Evolutionary conservation across 1,140 invertebrate genomes (phyloP).

Genomic region (Monomorium pharaonis): DNA sequence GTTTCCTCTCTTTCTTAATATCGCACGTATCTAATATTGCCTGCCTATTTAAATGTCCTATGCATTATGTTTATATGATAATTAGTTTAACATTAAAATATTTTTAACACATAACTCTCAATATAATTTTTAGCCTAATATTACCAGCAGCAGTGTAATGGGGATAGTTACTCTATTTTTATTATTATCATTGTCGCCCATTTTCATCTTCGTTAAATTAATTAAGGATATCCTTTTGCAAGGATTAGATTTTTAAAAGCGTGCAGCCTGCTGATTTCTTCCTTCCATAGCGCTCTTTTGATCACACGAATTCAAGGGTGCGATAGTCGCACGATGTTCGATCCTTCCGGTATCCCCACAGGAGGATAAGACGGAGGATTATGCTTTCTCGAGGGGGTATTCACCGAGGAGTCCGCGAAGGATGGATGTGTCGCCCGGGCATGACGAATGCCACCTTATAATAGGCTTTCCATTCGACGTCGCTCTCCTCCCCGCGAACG

Average conservation of each 20-base stretch:
- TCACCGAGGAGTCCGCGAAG: slow-evolving; percentile 14
- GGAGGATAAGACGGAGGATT: slow-evolving; percentile 34
- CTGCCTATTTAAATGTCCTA: too few relatives aligned
- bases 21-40: too few relatives aligned
- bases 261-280: neutral
- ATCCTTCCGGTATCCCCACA: neutral
- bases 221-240: neutral
- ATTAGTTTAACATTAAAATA: too few relatives aligned
- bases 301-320: neutral
- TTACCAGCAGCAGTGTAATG: too few relatives aligned
- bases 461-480: slow-evolving; percentile 55
- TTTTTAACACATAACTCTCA: too few relatives aligned
- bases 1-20: too few relatives aligned
- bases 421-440: slow-evolving; percentile 34
- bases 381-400: slow-evolving; percentile 26
- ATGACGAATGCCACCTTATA: slow-evolving; percentile 60
- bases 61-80: too few relatives aligned
- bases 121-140: too few relatives aligned
- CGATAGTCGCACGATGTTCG: slow-evolving; percentile 8
- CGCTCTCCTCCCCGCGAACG: slow-evolving; percentile 12
- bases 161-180: too few relatives aligned
- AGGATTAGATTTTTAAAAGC: neutral
- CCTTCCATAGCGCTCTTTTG: neutral
- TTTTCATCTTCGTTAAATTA: neutral
- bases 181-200: neutral